These are phyloP conservation scores for Porites rus DNA, from an alignment of 92 coral and sea anemone species.

Conservation along the genomic window DNA sequence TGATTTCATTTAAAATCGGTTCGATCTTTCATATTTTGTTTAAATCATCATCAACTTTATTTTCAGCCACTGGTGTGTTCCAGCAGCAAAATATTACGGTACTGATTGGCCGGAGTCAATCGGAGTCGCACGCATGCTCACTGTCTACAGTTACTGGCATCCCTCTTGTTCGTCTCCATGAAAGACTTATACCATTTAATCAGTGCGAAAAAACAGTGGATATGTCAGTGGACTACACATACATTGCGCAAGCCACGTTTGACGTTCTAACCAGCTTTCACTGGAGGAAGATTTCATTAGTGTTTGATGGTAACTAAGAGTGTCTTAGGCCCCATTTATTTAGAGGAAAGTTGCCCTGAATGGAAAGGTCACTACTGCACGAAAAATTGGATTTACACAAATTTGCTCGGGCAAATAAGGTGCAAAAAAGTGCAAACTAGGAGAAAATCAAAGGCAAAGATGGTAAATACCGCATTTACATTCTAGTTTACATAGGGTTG, in stretches of 20 bases:
- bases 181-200: neutral
- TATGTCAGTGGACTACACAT: slow-evolving; percentile 62
- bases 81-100: slow-evolving; percentile 31
- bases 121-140: slow-evolving; percentile 41
- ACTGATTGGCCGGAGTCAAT: slow-evolving; percentile 23
- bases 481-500: too few species aligned
- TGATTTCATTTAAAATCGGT: neutral
- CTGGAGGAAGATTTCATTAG: slow-evolving; percentile 58
- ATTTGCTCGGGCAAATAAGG: too few species aligned
- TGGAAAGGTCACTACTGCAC: too few species aligned
- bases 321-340: too few species aligned
- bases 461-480: too few species aligned
- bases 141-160: slow-evolving; percentile 49
- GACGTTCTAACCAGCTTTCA: slow-evolving; percentile 47
- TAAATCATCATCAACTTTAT: neutral
- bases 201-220: slow-evolving; percentile 50
- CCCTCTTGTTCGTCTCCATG: slow-evolving; percentile 52
- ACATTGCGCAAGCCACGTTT: slow-evolving; percentile 58
- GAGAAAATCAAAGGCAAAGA: too few species aligned
- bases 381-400: too few species aligned
- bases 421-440: too few species aligned
- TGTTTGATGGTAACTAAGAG: slow-evolving; percentile 55
- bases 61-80: slow-evolving; percentile 14
- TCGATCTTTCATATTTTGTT: neutral
- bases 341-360: too few species aligned